Evolutionary conservation across 2,888 invertebrate genomes (phyloP).

Genomic region (Drosophila maculinotata): DNA sequence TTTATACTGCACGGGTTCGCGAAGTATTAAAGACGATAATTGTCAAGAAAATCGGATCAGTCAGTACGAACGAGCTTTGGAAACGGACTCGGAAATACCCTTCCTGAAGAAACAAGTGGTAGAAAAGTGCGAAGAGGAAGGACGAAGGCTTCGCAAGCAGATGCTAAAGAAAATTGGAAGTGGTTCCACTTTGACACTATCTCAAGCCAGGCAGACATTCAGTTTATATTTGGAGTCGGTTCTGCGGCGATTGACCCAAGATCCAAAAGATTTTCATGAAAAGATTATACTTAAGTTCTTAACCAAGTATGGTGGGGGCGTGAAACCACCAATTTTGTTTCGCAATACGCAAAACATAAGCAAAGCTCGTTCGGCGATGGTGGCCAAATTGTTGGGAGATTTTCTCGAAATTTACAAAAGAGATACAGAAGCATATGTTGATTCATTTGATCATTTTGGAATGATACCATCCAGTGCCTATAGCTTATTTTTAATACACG

Average conservation of each 20-base stretch:
- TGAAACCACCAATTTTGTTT: conserved; percentile 89
- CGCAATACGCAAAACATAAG: conserved; percentile 87
- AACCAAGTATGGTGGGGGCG: conserved; percentile 89
- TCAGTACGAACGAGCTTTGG: conserved; percentile 85
- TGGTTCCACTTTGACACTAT: conserved; percentile 88
- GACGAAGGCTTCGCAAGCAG: conserved; percentile 80
- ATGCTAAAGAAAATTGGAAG: conserved; percentile 86
- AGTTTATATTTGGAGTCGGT: conserved; percentile 91
- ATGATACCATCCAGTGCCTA: conserved; percentile 86
- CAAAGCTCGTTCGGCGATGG: conserved; percentile 93
- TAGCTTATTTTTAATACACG: conserved; percentile 87
- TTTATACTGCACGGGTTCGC: conserved; percentile 88
- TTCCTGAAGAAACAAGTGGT: conserved; percentile 83
- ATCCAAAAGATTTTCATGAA: conserved; percentile 84
- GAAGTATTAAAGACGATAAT: conserved; percentile 67
- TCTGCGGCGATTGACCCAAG: conserved; percentile 88
- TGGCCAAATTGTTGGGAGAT: conserved; percentile 92
- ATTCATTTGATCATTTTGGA: conserved; percentile 89
- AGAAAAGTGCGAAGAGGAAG: conserved; percentile 83
- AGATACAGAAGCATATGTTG: conserved; percentile 92
- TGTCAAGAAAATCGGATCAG: conserved; percentile 85
- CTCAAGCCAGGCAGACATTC: conserved; percentile 91
- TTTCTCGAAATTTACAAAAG: conserved; percentile 93
- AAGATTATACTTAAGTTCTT: conserved; percentile 91
- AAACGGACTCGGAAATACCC: conserved; percentile 72